Evolutionary conservation across 2,797 vertebrate species (phyloP).

Genomic region (Manis crassicaudata): DNA sequence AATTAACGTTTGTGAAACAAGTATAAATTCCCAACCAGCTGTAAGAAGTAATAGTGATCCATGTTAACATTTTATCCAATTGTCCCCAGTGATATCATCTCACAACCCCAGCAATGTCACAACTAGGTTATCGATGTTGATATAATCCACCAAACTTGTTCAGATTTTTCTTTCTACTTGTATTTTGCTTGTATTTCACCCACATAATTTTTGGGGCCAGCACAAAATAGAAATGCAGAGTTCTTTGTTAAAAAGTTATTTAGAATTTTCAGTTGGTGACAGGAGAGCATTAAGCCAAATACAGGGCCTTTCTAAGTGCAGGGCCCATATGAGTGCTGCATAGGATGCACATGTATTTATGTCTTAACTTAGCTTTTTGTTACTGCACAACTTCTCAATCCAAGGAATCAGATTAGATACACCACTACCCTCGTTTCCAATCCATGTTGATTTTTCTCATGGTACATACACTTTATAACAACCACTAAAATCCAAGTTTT

Average conservation of each 20-base stretch:
- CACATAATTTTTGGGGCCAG: background rate
- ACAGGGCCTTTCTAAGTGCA: background rate
- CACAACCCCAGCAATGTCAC: background rate
- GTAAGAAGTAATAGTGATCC: background rate
- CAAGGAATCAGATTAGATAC: background rate
- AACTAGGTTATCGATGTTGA: background rate
- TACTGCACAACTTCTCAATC: background rate
- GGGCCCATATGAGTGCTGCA: background rate
- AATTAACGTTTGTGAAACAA: background rate
- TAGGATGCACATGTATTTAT: fast-evolving
- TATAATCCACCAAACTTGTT: background rate
- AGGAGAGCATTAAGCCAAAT: background rate
- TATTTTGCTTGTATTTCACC: background rate
- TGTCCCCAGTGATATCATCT: background rate
- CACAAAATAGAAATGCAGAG: background rate
- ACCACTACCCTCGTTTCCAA: background rate
- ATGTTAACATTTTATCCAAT: background rate
- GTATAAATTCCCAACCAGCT: background rate
- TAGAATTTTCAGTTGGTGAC: background rate
- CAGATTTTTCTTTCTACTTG: background rate
- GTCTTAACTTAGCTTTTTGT: background rate
- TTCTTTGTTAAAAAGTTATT: background rate
- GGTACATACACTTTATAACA: background rate
- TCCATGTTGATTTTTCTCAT: background rate
- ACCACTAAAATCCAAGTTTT: background rate